Base-by-base conservation (phyloP, 2,113 vertebrate genomes). In the Triplophysa tibetana region DNA sequence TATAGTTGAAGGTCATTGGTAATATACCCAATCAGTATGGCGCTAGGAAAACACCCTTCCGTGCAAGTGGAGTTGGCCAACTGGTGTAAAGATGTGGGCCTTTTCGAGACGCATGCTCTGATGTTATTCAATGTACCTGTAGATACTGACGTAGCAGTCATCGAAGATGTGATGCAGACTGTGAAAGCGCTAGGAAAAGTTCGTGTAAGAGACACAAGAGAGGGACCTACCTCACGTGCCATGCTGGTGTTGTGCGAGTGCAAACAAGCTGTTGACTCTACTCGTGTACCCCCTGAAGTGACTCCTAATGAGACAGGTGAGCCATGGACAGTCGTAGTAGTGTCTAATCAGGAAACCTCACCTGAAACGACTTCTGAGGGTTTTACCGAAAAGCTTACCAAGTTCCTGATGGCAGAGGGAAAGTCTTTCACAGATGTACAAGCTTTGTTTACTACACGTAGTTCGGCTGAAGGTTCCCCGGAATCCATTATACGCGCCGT, bases 241-340 rank as follows among this genome's bases (percentile, higher is more conserved):
- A 16, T 64, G 13, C 26, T 64, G 14, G 62, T 38, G 62, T 64
- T 64, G 26, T 64, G 62, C 33, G 62, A 63, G 24, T 63, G 61
- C 24, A 63, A 7, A 63, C 61, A 63, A 16, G 11, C 24, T 1
- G 8, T 29, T n/a, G 63, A 66, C 4, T 2, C 2, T 8, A 33
- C 8, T 0, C 17, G 24, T 24, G 11, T 12, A 12, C 63, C 63
- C 4, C 3, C 17, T 2, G 63, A 41, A 66, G 19, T 66, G 33
- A 1, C 14, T 41, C 8, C 8, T 4, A 33, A 19, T 38, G 63
- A 65, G 11, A 19, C 1, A 6, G 11, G 9, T 11, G 33, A 41
- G 17, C 63, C 33, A 11, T 41, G 63, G 63, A 2, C 29, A 41
- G 17, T 65, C 63, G n/a, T 65, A 4, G 63, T 11, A 1, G 8